These are phyloP conservation scores for Ammospiza nelsoni DNA, from an alignment of 2,113 vertebrate species.

Conservation along the genomic window DNA sequence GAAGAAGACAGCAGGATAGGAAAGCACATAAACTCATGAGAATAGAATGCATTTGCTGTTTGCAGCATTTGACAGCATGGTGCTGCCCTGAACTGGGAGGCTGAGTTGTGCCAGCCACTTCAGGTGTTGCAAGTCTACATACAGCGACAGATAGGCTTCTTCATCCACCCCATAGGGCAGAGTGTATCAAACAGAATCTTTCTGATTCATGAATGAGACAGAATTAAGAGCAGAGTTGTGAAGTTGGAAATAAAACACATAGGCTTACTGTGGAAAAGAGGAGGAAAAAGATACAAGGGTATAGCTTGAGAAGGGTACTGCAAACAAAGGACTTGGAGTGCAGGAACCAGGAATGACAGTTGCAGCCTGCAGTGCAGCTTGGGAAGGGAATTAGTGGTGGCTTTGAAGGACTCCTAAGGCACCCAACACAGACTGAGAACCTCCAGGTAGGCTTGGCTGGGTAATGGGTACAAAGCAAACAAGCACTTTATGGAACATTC, in stretches of 20 bases:
- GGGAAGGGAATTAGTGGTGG: neutral
- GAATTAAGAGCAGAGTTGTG: neutral
- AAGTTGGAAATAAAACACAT: neutral
- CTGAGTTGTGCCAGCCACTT: neutral
- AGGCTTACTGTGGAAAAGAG: neutral
- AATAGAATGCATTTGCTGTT: neutral
- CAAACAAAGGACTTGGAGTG: neutral
- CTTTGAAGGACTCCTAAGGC: neutral
- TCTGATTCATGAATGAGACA: neutral
- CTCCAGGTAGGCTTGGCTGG: neutral
- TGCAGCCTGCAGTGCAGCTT: neutral
- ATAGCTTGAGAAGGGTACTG: neutral
- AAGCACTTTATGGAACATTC: neutral
- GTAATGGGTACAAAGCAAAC: neutral
- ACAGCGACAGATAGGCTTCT: neutral
- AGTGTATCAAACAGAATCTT: neutral
- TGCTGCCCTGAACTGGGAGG: rapidly evolving
- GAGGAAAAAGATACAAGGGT: neutral
- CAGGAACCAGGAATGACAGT: neutral
- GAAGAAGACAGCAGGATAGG: neutral
- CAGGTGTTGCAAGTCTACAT: neutral
- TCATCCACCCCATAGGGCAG: neutral
- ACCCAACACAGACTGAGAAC: neutral
- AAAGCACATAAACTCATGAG: neutral
- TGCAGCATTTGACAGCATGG: neutral